Evolutionary conservation across 2,113 vertebrate genomes (phyloP).

Genomic region (Todiramphus chloris): DNA sequence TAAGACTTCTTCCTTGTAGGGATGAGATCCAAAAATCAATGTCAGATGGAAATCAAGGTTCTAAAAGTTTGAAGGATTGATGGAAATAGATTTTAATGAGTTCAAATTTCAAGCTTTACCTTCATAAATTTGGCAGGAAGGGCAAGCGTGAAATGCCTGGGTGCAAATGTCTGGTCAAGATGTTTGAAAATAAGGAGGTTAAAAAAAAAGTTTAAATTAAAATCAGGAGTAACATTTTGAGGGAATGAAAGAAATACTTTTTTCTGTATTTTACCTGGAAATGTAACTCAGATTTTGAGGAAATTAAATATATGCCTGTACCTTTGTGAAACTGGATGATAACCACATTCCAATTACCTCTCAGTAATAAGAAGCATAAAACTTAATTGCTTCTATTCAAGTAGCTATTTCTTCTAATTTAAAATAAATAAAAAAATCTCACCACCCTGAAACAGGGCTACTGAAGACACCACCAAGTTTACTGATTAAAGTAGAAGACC

Average conservation of each 20-base stretch:
- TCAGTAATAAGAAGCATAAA: constrained; percentile 19
- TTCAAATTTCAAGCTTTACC: constrained; percentile 50
- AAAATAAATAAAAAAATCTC: constrained; percentile 17
- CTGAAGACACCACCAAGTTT: background rate
- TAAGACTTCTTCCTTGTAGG: constrained; percentile 56
- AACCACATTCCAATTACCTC: constrained; percentile 53
- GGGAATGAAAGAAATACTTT: constrained; percentile 1
- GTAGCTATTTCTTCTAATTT: constrained; percentile 21
- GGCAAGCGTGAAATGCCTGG: constrained; percentile 40
- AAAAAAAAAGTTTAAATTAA: background rate
- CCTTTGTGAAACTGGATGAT: constrained; percentile 44
- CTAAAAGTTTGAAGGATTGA: constrained; percentile 52
- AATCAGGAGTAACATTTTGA: constrained; percentile 6
- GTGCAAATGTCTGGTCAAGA: constrained; percentile 47
- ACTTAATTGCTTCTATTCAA: constrained; percentile 48
- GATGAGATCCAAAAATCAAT: constrained; percentile 66
- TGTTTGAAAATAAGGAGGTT: constrained; percentile 21
- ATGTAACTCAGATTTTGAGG: constrained; percentile 4
- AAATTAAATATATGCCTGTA: constrained; percentile 37
- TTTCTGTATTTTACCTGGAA: constrained; percentile 27
- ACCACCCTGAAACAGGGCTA: background rate
- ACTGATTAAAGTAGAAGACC: background rate
- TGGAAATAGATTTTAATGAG: constrained; percentile 61
- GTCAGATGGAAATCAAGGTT: constrained; percentile 71
- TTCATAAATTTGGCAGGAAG: constrained; percentile 50